Conservation (phyloP, 1,140 invertebrate genomes). For the Charaxes varanes region DNA sequence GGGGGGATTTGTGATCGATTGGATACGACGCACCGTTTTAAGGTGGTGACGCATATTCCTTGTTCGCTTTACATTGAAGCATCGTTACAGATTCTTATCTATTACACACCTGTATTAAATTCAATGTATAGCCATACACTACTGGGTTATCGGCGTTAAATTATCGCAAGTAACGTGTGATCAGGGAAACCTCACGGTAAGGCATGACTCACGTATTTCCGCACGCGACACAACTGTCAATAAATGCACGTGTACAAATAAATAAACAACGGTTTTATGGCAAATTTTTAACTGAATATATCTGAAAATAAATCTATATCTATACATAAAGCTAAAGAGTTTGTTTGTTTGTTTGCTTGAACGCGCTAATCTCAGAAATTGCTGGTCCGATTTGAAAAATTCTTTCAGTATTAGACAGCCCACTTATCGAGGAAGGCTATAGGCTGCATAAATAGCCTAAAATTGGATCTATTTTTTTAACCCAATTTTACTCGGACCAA, state of each 20-base stretch:
- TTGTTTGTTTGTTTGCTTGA: too few species aligned
- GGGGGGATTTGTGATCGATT: conserved; percentile 32
- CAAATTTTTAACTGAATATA: too few species aligned
- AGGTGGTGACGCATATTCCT: conserved; percentile 6
- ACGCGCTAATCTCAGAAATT: too few species aligned
- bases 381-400: too few species aligned
- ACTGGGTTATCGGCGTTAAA: conserved; percentile 1
- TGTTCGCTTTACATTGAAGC: conserved; percentile 10
- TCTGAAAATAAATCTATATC: conserved; percentile 1
- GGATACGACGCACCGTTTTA: conserved; percentile 15
- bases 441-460: too few species aligned
- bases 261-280: too few species aligned
- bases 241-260: conserved; percentile 27
- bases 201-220: conserved; percentile 47
- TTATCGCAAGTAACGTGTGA: conserved; percentile 4
- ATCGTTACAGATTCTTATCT: neutral
- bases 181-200: conserved; percentile 37
- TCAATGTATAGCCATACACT: conserved; percentile 13
- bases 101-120: neutral
- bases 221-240: conserved; percentile 46
- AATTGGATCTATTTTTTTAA: too few species aligned
- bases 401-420: too few species aligned
- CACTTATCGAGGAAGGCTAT: too few species aligned
- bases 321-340: too few species aligned
- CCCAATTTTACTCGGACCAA: too few species aligned